Base-by-base conservation (phyloP, 2,113 vertebrate genomes). In the Salvelinus alpinus region DNA sequence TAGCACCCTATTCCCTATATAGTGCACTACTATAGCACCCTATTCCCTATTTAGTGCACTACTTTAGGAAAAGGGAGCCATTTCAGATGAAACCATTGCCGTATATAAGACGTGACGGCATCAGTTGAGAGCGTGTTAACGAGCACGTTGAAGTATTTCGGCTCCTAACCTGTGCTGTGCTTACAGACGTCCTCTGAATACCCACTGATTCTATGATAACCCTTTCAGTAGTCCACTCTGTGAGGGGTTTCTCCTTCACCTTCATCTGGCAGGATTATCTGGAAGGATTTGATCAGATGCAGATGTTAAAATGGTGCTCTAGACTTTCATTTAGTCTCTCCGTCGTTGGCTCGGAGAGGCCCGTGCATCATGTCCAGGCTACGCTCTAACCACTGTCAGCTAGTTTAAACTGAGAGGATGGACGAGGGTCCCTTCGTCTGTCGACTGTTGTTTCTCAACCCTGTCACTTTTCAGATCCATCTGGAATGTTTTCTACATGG, bases 101-200 rank as follows among this genome's bases (percentile, higher is more conserved):
- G 47, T 44, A 54, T 64, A 77, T 54, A 20, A 70, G 68, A 44
- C 9, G 47, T 82, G 74, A 38, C 27, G 67, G 78, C 73, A 64
- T 66, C 74, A 67, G 44, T 57, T 20, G 20, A 47, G 29, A 76
- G 85, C 86, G 88, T 87, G 86, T 76, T 29, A n/a, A 70, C 16
- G 18, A 48, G 88, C 88, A 85, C 80, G 85, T 51, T 20, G 16
- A 82, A 51, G 72, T 80, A 54, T 85, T 69, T 64, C 82, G 67
- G 66, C 73, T 57, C 44, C 44, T 25, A 18, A 16, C 60, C 12
- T 25, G 3, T 64, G 16, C 73, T 20, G 38, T 38, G 14, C 20
- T 69, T 31, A 51, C 34, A 71, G 75, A 65, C 29, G n/a, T 44
- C 7, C 73, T 74, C 67, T 18, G 14, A 76, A 68, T 38, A 69